These are phyloP conservation scores for Acrobasis suavella DNA, from an alignment of 2,888 invertebrate genomes.

Conservation along the genomic window DNA sequence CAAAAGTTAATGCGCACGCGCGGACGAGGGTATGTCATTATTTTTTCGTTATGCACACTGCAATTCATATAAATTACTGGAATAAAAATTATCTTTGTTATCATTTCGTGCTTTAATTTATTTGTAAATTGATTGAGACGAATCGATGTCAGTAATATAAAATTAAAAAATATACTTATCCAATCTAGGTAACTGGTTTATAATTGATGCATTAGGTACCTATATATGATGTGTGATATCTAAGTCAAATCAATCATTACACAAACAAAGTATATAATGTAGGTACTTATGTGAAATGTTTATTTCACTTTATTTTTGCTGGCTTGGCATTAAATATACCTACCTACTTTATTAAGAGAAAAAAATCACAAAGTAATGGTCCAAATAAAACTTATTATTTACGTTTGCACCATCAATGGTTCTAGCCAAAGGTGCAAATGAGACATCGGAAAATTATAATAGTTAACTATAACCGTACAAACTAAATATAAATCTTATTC, in stretches of 20 bases:
- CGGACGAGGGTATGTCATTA: slow-evolving; percentile 65
- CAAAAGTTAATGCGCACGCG: slow-evolving; percentile 48
- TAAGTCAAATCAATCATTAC: background rate
- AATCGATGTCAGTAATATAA: background rate
- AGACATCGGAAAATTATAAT: too few species aligned
- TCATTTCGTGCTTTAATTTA: background rate
- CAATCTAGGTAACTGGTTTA: background rate
- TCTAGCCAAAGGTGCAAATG: too few species aligned
- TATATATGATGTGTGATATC: too few species aligned
- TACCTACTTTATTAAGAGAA: too few species aligned
- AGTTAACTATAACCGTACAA: too few species aligned
- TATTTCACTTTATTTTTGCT: too few species aligned
- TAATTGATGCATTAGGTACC: background rate
- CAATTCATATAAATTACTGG: slow-evolving; percentile 43
- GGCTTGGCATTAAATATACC: too few species aligned
- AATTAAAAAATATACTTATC: background rate
- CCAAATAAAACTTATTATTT: too few species aligned
- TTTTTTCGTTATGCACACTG: slow-evolving; percentile 69
- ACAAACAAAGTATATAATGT: background rate
- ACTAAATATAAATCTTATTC: too few species aligned
- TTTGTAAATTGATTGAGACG: background rate
- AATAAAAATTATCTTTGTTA: slow-evolving; percentile 5
- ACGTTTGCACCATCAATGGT: too few species aligned
- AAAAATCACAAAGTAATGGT: too few species aligned
- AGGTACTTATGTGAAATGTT: too few species aligned